Percentiles rank a stretch among this genome's conserved stretches.
These are phyloP conservation scores for Anseranas semipalmata DNA, from an alignment of 2,113 vertebrate species.

Conservation along the genomic window DNA sequence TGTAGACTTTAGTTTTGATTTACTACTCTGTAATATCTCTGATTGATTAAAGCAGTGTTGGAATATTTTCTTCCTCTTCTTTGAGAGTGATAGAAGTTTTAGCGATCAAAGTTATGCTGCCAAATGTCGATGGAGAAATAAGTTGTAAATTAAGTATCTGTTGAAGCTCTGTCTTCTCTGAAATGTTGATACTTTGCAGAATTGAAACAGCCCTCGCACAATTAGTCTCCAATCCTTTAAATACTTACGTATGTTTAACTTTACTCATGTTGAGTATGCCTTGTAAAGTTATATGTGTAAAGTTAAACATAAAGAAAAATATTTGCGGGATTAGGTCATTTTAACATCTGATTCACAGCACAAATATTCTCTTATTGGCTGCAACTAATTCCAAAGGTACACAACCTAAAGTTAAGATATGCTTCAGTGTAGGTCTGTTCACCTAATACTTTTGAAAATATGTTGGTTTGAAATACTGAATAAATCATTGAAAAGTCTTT, in stretches of 20 bases:
- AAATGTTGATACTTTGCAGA: slow-evolving; percentile 40
- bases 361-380: not conserved
- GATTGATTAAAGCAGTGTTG: slow-evolving; percentile 4
- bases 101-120: slow-evolving; percentile 50
- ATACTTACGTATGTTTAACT: slow-evolving; percentile 52
- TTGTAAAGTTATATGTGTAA: slow-evolving; percentile 6
- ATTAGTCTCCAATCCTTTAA: slow-evolving; percentile 47
- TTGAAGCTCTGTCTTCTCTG: slow-evolving; percentile 52
- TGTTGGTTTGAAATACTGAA: not conserved
- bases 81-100: slow-evolving; percentile 34
- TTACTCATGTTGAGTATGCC: not conserved
- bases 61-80: slow-evolving; percentile 43
- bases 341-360: slow-evolving; percentile 31
- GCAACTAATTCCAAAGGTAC: not conserved
- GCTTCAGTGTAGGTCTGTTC: not conserved
- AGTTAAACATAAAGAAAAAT: slow-evolving; percentile 39
- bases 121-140: slow-evolving; percentile 37
- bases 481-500: not conserved
- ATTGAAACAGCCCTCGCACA: slow-evolving; percentile 3
- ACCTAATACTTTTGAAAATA: not conserved
- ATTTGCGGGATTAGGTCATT: slow-evolving; percentile 20
- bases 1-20: not conserved
- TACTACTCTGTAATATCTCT: slow-evolving; percentile 19
- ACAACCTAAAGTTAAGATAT: not conserved
- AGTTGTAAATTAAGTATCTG: slow-evolving; percentile 61